Evolutionary conservation across 2,888 invertebrate species (phyloP).

Genomic region (Antheraea yamamai): DNA sequence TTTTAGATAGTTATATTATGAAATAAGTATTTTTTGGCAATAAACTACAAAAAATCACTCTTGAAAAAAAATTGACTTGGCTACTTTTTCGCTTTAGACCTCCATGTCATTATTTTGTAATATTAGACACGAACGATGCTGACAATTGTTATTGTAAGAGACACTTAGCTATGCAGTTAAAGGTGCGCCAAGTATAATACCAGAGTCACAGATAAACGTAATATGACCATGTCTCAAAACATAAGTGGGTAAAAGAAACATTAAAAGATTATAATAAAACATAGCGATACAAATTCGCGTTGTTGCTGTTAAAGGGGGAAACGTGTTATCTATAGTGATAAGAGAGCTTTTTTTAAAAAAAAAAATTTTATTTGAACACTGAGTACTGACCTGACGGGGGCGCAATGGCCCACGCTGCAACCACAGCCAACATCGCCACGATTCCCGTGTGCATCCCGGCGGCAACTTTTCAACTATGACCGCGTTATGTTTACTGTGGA

Average conservation of each 20-base stretch:
- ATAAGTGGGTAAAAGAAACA: background rate
- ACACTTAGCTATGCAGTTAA: no score
- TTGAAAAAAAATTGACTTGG: no score
- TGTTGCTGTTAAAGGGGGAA: conserved; percentile 14
- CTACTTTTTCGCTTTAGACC: no score
- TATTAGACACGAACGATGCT: no score
- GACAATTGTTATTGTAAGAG: no score
- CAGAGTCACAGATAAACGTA: background rate
- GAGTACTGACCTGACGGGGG: conserved; percentile 58
- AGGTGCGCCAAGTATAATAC: background rate
- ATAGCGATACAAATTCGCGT: conserved; percentile 12
- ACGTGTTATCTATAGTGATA: conserved; percentile 16
- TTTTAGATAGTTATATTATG: no score
- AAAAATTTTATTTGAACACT: conserved; percentile 19
- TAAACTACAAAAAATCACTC: no score
- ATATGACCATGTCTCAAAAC: background rate
- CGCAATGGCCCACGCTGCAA: conserved; percentile 54
- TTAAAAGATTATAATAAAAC: conserved; percentile 9
- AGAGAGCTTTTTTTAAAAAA: conserved; percentile 11
- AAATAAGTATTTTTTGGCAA: no score
- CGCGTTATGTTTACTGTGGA: conserved; percentile 57
- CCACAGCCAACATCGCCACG: conserved; percentile 47
- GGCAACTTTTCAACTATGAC: conserved; percentile 35
- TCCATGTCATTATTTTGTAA: no score
- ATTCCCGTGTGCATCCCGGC: conserved; percentile 57